Percentiles rank a stretch among this genome's conserved stretches.
Conservation (phyloP, 2,797 vertebrate species). For the Diglossa cyanea region DNA sequence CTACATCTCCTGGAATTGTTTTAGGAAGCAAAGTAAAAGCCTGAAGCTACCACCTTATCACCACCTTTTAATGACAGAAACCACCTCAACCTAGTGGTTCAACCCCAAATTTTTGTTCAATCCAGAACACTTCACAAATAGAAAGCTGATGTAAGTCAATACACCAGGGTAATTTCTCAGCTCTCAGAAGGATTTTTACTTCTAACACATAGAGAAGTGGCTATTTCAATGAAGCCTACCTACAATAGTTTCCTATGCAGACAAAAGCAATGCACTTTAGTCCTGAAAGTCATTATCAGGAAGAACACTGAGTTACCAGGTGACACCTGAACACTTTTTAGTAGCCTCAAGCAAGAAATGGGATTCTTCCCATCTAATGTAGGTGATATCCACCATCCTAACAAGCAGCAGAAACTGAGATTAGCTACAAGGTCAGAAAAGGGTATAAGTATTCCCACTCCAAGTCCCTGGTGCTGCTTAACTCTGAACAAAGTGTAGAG, state of each 20-base stretch:
- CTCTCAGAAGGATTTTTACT: neutral
- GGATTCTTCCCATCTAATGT: neutral
- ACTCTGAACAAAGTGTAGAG: neutral
- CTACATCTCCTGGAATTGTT: neutral
- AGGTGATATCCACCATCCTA: neutral
- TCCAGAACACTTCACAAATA: neutral
- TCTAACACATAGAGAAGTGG: neutral
- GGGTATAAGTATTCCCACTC: accelerated
- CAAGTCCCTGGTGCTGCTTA: neutral
- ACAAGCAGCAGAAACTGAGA: neutral
- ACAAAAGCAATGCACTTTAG: neutral
- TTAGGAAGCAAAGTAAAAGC: neutral
- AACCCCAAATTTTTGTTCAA: neutral
- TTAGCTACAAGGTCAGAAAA: neutral
- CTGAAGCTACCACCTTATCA: neutral
- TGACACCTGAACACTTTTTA: neutral
- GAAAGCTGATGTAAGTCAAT: accelerated
- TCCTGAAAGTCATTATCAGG: neutral
- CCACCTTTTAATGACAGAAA: neutral
- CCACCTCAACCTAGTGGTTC: neutral
- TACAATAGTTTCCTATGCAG: neutral
- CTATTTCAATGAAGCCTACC: neutral
- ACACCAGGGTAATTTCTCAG: neutral
- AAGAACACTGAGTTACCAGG: neutral
- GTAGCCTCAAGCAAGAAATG: neutral